Conservation (phyloP, 2,888 invertebrate genomes). For the Hartigia nigra region DNA sequence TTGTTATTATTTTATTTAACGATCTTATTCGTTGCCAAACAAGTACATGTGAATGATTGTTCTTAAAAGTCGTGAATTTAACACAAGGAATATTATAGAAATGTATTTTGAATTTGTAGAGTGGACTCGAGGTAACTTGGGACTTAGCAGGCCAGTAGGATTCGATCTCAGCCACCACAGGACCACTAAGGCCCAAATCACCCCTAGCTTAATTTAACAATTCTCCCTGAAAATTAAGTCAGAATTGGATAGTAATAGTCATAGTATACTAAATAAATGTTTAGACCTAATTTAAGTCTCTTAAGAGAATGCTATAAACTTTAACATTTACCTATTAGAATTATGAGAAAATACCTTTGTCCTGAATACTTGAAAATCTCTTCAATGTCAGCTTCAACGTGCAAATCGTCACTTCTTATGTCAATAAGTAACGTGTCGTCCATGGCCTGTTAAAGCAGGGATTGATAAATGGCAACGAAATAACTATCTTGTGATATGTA, state of each 20-base stretch:
- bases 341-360: too few species aligned
- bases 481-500: neutral
- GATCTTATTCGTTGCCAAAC: neutral
- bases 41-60: neutral
- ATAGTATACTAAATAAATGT: neutral
- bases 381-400: too few species aligned
- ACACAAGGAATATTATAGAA: neutral
- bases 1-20: neutral
- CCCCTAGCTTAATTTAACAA: slow-evolving; percentile 34
- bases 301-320: neutral
- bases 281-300: neutral
- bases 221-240: neutral
- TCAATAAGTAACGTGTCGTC: neutral
- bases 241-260: neutral
- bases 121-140: slow-evolving; percentile 73
- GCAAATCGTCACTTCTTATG: neutral
- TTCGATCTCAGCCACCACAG: slow-evolving; percentile 71
- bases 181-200: slow-evolving; percentile 81
- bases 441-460: neutral
- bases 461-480: neutral
- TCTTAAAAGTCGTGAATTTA: neutral
- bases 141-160: slow-evolving; percentile 90
- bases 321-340: neutral
- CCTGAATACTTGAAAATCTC: too few species aligned
- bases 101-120: slow-evolving; percentile 13